Base-by-base conservation (phyloP, 1,140 invertebrate genomes). In the Gryon sp. region DNA sequence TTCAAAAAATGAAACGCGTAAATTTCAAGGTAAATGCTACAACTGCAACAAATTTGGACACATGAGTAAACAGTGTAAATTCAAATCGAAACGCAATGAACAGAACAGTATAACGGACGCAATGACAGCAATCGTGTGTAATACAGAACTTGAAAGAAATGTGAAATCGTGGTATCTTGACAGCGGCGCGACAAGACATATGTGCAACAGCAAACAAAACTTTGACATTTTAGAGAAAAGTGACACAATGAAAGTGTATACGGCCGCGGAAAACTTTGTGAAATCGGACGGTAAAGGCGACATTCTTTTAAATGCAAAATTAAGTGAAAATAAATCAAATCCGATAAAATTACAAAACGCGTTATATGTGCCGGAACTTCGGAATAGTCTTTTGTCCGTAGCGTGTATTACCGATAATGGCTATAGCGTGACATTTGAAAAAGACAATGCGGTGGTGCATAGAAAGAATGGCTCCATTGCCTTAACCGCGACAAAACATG, bases 161-260 rank as follows among this genome's bases (percentile, higher is more conserved):
- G 9, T 19, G 11, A 36, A 30, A 11, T 4, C 5, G 0, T 80
- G 73, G 80, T 81, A 57, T 22, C 34, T 83, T 0, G 80, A 82
- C 7, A 81, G 78, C 8, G 80, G 70, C 0, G 74, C 69, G 2
- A 81, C 80, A 0, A 46, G 16, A 4, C 76, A 81, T 11, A 80
- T 79, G 74, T 78, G 63, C 3, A 69, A 70, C 4, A 7, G 73
- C 4, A 55, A 52, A 57, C 8, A 45, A 12, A 66, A 57, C 12
- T 80, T 82, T 15, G 18, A 8, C 0, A 4, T 0, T 0, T 19
- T 76, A 1, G 22, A 65, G 3, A 14, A 43, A 15, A 32, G 32
- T 19, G 20, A 20, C 8, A 3, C 38, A 43, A 50, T 36, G 2
- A 63, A 36, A 28, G 50, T 77, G 9, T 75, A 65, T 34, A 77